Conservation (phyloP, 35 echinoderm and acorn worm genomes). For the Apostichopus japonicus region DNA sequence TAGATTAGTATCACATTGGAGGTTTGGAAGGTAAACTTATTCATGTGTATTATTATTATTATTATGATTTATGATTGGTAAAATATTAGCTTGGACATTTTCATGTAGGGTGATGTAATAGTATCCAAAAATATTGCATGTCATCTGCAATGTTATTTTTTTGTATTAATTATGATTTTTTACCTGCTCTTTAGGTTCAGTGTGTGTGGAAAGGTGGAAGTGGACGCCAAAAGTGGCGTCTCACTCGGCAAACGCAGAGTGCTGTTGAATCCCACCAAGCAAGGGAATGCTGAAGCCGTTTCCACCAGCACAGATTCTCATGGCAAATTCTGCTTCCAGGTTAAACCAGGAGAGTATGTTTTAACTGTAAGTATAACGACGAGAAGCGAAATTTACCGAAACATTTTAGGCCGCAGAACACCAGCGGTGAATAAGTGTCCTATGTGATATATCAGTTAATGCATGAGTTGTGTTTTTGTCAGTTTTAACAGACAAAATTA, state of each 20-base stretch:
- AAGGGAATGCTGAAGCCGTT: constrained; percentile 57
- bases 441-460: too few relatives aligned
- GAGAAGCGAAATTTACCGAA: not conserved
- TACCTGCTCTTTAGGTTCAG: constrained; percentile 70
- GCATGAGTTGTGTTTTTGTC: too few relatives aligned
- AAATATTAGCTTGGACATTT: not conserved
- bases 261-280: constrained; percentile 48
- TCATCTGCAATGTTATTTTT: not conserved
- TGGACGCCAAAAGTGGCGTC: constrained; percentile 54
- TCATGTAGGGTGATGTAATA: not conserved
- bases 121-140: not conserved
- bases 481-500: too few relatives aligned
- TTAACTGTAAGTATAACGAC: constrained; percentile 27
- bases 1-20: too few relatives aligned
- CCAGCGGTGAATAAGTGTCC: too few relatives aligned
- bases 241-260: constrained; percentile 60
- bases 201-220: constrained; percentile 72
- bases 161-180: constrained; percentile 20
- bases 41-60: too few relatives aligned
- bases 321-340: constrained; percentile 77
- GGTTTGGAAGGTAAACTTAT: too few relatives aligned
- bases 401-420: too few relatives aligned
- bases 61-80: too few relatives aligned
- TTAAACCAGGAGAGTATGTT: constrained; percentile 72
- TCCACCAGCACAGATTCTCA: constrained; percentile 59